These are phyloP conservation scores for Saturnia japonica DNA, from an alignment of 2,888 invertebrate species.

Conservation along the genomic window DNA sequence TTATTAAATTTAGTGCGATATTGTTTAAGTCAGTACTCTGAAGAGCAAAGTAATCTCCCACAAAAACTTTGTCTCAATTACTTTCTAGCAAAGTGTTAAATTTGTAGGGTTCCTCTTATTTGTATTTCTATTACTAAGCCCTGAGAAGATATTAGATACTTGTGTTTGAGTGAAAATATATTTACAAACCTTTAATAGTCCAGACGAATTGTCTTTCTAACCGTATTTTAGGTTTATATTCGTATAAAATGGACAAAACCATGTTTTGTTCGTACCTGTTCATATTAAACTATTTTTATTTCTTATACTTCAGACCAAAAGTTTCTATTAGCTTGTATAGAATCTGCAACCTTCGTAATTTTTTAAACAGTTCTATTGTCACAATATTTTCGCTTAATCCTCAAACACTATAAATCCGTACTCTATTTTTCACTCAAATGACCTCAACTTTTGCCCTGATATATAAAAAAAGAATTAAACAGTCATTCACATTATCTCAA, in stretches of 20 bases:
- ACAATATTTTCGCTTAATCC: neutral
- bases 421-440: neutral
- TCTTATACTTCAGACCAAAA: too few species aligned
- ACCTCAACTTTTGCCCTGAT: neutral
- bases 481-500: conserved; percentile 12
- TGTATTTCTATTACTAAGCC: too few species aligned
- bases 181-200: too few species aligned
- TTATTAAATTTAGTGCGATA: too few species aligned
- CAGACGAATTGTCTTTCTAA: neutral
- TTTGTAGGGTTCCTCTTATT: too few species aligned
- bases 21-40: neutral
- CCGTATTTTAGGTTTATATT: neutral
- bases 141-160: too few species aligned
- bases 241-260: neutral
- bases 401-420: neutral
- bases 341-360: too few species aligned
- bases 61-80: neutral
- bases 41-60: neutral
- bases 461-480: neutral
- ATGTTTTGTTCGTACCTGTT: neutral
- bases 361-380: neutral
- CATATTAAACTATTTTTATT: too few species aligned
- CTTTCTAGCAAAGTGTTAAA: too few species aligned
- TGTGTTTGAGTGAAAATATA: too few species aligned
- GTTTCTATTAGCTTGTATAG: too few species aligned